phyloP scores from a whole-genome alignment of 2,888 invertebrate species.

The Leptinotarsa rubiginosa region DNA sequence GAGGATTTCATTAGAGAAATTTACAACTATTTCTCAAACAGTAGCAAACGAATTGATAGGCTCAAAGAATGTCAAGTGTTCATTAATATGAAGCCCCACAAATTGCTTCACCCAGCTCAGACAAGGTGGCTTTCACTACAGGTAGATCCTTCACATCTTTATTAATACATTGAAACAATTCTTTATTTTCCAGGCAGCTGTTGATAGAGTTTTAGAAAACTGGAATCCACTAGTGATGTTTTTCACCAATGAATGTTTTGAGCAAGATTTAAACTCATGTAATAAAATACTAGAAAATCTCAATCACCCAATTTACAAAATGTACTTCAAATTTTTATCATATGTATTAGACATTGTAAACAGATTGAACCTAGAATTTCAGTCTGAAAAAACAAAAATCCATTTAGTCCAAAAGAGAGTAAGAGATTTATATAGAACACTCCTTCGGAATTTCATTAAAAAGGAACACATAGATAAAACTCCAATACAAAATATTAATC shows the following conservation, averaged over 20 bases:
- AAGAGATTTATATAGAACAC: slow-evolving; percentile 22
- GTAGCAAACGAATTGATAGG: slow-evolving; percentile 23
- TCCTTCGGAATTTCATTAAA: slow-evolving; percentile 23
- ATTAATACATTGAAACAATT: neutral
- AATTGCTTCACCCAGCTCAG: slow-evolving; percentile 29
- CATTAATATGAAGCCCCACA: slow-evolving; percentile 30
- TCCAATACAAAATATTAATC: slow-evolving; percentile 16
- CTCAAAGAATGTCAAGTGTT: slow-evolving; percentile 34
- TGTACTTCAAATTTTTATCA: slow-evolving; percentile 21
- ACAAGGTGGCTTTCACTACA: slow-evolving; percentile 38
- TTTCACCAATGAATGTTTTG: slow-evolving; percentile 19
- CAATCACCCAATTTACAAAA: slow-evolving; percentile 27
- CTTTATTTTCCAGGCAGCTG: slow-evolving; percentile 31
- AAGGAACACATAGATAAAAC: slow-evolving; percentile 18
- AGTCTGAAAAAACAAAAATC: slow-evolving; percentile 20
- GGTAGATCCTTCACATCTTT: slow-evolving; percentile 12
- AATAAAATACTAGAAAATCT: slow-evolving; percentile 22
- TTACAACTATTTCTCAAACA: slow-evolving; percentile 35
- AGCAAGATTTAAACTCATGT: slow-evolving; percentile 19
- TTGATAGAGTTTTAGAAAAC: slow-evolving; percentile 28
- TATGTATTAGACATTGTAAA: slow-evolving; percentile 25
- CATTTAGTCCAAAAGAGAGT: slow-evolving; percentile 19
- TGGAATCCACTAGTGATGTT: slow-evolving; percentile 23
- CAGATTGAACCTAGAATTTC: slow-evolving; percentile 23
- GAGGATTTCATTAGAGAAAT: slow-evolving; percentile 32